Base-by-base conservation (phyloP, 2,797 vertebrate genomes). In the Enteromius unitaeniatus region DNA sequence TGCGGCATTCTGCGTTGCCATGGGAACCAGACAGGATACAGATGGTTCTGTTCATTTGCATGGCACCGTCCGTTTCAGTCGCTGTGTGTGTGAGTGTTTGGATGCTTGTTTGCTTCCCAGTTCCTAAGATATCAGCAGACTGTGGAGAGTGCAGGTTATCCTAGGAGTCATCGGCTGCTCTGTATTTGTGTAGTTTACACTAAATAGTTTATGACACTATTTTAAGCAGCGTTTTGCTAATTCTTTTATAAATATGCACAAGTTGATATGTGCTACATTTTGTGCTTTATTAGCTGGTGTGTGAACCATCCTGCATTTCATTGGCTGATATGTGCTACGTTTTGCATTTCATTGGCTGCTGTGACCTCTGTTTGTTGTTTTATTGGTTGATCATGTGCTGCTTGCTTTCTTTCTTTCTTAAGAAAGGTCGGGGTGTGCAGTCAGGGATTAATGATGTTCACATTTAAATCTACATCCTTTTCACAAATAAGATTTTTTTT, bases 371-470 rank as follows among this genome's bases (percentile, higher is more conserved):
- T n/a, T 40, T 13, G 2, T n/a, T 40, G 2, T 19, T 37, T 26
- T 10, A 64, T 23, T 58, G 31, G 42, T 4, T 47, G 8, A 10
- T 42, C 10, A 42, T 55, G 21, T n/a, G 1, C 21, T n/a, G 1
- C 11, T 28, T n/a, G 1, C 11, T 28, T 28, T 34, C 1, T 49
- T 40, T 72, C 23, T 10, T 68, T 15, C 13, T n/a, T 58, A 15
- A 40, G 13, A 75, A 75, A 75, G 51, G n/a, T 55, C 68, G 76
- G 19, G 37, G 14, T 58, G 8, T 84, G 53, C 40, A 40, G 78
- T 67, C 53, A 23, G 73, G 26, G 42, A 65, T 79, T 84, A 81
- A 81, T 73, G 42, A 81, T 73, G 68, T 81, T 62, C 68, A 42
- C 53, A 10, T 62, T 31, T 53, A 51, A 62, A 79, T 53, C 58